Conservation (phyloP, 2,797 vertebrate species). For the Lithobates sylvaticus region DNA sequence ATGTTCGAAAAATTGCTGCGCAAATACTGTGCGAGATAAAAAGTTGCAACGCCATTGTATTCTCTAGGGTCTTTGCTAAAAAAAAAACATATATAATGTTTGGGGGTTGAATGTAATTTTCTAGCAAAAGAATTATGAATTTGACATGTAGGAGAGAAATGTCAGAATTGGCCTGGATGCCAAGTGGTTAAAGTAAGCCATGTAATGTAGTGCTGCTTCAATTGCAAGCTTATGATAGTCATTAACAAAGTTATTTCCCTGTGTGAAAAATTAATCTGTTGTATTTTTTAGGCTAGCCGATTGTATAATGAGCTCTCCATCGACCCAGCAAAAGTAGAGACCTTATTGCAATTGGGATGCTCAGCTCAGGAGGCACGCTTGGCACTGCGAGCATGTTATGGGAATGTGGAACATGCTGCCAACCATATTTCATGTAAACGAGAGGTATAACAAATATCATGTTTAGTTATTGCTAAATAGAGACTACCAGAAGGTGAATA, state of each 20-base stretch:
- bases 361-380: constrained; percentile 90
- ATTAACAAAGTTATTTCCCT: neutral
- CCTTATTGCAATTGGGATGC: constrained; percentile 85
- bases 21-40: no score
- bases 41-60: no score
- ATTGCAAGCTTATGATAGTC: neutral
- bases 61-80: no score
- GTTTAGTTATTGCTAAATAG: neutral
- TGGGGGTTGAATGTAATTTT: no score
- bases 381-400: constrained; percentile 87
- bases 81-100: no score
- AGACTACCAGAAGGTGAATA: no score
- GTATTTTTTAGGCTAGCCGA: constrained; percentile 77
- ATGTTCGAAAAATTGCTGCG: no score
- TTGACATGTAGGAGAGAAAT: no score
- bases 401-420: constrained; percentile 84
- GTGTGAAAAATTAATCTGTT: neutral
- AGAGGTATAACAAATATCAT: constrained; percentile 75
- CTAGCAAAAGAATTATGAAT: no score
- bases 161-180: no score
- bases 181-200: no score
- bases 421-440: constrained; percentile 84
- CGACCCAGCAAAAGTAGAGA: constrained; percentile 83
- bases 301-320: constrained; percentile 82
- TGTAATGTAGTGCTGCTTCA: no score